Base-by-base conservation (phyloP, 1,140 invertebrate genomes). In the Thaumatotibia leucotreta region DNA sequence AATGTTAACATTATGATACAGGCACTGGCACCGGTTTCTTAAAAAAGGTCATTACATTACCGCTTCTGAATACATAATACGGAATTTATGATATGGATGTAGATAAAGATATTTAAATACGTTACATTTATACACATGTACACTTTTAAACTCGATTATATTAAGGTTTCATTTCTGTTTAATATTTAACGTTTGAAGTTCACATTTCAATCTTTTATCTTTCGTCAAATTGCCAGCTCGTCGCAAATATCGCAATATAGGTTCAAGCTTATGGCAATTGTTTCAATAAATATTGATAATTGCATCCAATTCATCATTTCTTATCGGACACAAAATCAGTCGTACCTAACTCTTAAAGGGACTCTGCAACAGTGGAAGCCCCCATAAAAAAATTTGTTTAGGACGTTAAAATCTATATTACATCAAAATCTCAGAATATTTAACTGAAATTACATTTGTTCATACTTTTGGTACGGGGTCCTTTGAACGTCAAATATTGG, bases 231-330 rank as follows among this genome's bases (percentile, higher is more conserved):
- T 3, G 39, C 39, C 14, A 49, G 39, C 39, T 20, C 20, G 10
- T 39, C 35, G 35, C 35, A 39, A 39, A 39, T 58, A 58, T 58
- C 52, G n/a, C 52, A 58, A 27, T 11, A 58, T 58, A 58, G 52
- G 52, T 58, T 58, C 52, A 58, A 58, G 1, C 20, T 17, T 27
- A 58, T 58, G 52, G 27, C 52, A 58, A 58, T 58, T 58, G 52
- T 58, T 58, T 58, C 10, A 58, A 58, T 58, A 58, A 27, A 58
- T 61, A 61, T 14, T 20, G 24, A 11, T 29, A 61, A 50, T 50
- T 50, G 20, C 20, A 50, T 23, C 49, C 11, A 50, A 50, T 22
- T 50, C 22, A 22, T 50, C 6, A 22, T 50, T 50, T 50, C 17
- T 50, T 50, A 50, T 50, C 49, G 8, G 49, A 23, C 23, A 50